Percentiles rank a stretch among this genome's conserved stretches.
Conservation (phyloP, 2,888 invertebrate species). For the Macrosoma leucophasiata region DNA sequence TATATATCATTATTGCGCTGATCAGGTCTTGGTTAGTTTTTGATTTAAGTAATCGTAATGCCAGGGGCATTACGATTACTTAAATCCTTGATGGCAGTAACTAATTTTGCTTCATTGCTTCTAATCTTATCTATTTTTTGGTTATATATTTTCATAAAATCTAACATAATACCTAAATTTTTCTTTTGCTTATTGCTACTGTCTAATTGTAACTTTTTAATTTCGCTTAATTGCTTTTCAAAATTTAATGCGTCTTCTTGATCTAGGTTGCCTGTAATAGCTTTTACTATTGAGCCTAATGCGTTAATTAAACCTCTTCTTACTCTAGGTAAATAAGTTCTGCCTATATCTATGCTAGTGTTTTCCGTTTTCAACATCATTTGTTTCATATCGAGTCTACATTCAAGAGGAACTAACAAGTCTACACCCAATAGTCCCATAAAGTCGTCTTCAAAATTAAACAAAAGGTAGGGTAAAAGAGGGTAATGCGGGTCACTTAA, state of each 20-base stretch:
- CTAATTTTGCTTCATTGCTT: slow-evolving; percentile 2
- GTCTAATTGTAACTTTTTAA: background rate
- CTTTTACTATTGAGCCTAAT: slow-evolving; percentile 11
- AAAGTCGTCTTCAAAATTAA: too few species aligned
- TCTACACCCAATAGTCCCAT: too few species aligned
- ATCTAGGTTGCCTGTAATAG: slow-evolving; percentile 15
- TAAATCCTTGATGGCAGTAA: too few species aligned
- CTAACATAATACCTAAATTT: slow-evolving; percentile 10
- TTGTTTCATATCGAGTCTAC: too few species aligned
- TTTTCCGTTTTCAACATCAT: too few species aligned
- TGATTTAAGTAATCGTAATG: too few species aligned
- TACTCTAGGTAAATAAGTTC: slow-evolving; percentile 1
- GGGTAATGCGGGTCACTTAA: too few species aligned
- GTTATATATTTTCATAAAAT: slow-evolving; percentile 13
- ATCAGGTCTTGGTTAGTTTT: background rate
- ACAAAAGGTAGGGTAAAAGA: too few species aligned
- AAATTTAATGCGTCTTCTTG: slow-evolving; percentile 10
- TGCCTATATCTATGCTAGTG: slow-evolving; percentile 10
- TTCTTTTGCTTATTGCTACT: slow-evolving; percentile 5
- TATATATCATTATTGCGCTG: slow-evolving; percentile 3
- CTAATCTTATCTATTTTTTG: slow-evolving; percentile 6
- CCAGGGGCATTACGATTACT: too few species aligned
- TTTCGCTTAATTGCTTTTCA: slow-evolving; percentile 9
- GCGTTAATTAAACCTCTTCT: slow-evolving; percentile 12
- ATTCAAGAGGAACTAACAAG: too few species aligned